These are phyloP conservation scores for Gallinago paraguaiae DNA, from an alignment of 2,113 vertebrate genomes.

Conservation along the genomic window DNA sequence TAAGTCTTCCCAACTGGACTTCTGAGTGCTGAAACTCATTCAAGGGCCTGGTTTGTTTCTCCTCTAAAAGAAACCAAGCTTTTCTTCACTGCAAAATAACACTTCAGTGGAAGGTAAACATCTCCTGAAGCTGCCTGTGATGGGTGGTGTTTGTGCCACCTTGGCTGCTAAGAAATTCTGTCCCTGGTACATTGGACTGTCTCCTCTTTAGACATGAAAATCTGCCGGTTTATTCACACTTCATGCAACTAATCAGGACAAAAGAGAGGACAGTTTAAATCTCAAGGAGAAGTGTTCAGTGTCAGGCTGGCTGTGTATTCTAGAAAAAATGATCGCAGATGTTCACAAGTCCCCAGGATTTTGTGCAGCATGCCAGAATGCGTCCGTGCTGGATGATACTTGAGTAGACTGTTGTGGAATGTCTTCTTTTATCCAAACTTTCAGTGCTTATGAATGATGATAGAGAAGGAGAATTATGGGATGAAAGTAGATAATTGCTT, in stretches of 20 bases:
- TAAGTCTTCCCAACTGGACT: background rate
- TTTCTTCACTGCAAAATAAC: background rate
- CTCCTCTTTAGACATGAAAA: background rate
- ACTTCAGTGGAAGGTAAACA: background rate
- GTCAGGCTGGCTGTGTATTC: background rate
- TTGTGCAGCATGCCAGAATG: background rate
- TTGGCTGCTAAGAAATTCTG: background rate
- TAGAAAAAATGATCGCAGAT: background rate
- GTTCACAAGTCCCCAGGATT: background rate
- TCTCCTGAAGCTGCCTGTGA: background rate
- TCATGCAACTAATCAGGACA: background rate
- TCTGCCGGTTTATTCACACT: background rate
- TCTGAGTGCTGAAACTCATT: background rate
- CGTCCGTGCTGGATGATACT: background rate
- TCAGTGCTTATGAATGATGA: background rate
- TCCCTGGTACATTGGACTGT: background rate
- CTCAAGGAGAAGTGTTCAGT: background rate
- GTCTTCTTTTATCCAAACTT: background rate
- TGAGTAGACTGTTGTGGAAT: background rate
- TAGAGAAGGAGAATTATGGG: background rate
- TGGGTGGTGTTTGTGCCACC: accelerated
- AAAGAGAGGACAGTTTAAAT: background rate
- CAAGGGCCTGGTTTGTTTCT: background rate
- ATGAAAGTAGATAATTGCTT: slow-evolving; percentile 1
- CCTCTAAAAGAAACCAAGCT: background rate